Percentiles rank a stretch among this genome's conserved stretches.
Evolutionary conservation across 2,797 vertebrate species (phyloP).

Genomic region (Sebastes variabilis): DNA sequence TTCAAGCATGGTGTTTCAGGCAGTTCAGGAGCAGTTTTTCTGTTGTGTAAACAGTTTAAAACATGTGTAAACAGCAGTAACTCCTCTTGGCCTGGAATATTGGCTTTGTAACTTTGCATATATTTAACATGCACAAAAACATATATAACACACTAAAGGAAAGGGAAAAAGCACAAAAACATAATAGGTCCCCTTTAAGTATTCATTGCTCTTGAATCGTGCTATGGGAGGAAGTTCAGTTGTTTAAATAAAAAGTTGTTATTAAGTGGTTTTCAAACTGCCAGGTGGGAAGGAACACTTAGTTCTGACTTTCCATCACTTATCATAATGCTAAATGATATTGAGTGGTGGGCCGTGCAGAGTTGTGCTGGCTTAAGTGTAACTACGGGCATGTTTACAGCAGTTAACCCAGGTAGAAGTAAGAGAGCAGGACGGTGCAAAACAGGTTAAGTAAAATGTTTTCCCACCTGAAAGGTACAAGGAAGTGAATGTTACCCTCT

Average conservation of each 20-base stretch:
- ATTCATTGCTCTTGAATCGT: neutral
- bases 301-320: neutral
- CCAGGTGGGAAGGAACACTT: neutral
- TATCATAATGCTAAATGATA: neutral
- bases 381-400: neutral
- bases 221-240: neutral
- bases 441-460: neutral
- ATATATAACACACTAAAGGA: too few species aligned
- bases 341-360: neutral
- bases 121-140: too few species aligned
- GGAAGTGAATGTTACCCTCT: slow-evolving; percentile 13
- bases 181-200: neutral
- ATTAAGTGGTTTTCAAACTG: neutral
- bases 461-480: slow-evolving; percentile 11
- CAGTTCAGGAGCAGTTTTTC: too few species aligned
- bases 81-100: accelerated
- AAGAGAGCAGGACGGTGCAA: neutral
- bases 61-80: too few species aligned
- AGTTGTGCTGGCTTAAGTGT: neutral
- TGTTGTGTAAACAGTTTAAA: too few species aligned
- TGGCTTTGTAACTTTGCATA: too few species aligned
- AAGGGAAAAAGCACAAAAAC: too few species aligned
- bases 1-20: too few species aligned
- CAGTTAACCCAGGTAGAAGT: neutral
- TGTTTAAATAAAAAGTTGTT: neutral